Base-by-base conservation (phyloP, 30 jellyfish, hydroid and myxozoan genomes). In the Pelagia noctiluca region DNA sequence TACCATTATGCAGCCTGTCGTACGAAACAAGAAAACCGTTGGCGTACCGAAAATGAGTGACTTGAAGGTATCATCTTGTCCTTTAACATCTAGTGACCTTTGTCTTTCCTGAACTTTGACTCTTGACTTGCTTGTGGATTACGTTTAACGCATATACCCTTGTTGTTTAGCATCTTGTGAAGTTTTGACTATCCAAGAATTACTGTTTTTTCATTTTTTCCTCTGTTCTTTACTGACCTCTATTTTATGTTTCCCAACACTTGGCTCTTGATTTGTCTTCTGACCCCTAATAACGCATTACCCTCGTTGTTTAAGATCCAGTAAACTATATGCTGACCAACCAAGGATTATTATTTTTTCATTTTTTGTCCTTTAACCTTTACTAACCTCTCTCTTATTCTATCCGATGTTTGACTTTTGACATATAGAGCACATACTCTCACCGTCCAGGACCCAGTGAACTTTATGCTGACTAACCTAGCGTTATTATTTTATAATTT, bases 1-100 rank as follows among this genome's bases (percentile, higher is more conserved):
- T 74, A 86, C 98, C 0, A 88, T 92, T 3, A 85, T 92, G 96
- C 98, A 92, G 52, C 98, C 98, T 1, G 83, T 87, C 7, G 25
- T 92, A 5, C 66, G 86, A 54, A 92, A 92, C 76, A 92, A 92
- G 76, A 92, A 86, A 83, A 92, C 98, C 0, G 98, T 92, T 35
- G 38, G 16, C 50, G 80, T 76, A 10, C 98, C 98, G 23, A 63
- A 66, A 32, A 86, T 92, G 1, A 75, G 88, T 60, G 98, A 92
- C 49, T 86, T 92, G 24, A 92, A 92, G 96, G 98, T 92, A 31
- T 30, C 23, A 2, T 71, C 36, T 21, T 75, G 18, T 36, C 74
- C 76, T 29, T 1, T 71, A 10, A 67, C 8, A 71, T 19, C 21
- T 10, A 12, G 80, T 19, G 24, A 67, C 19, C 23, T 71, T 31